phyloP scores from a whole-genome alignment of 2,113 vertebrate genomes.

The Corythaixoides concolor region DNA sequence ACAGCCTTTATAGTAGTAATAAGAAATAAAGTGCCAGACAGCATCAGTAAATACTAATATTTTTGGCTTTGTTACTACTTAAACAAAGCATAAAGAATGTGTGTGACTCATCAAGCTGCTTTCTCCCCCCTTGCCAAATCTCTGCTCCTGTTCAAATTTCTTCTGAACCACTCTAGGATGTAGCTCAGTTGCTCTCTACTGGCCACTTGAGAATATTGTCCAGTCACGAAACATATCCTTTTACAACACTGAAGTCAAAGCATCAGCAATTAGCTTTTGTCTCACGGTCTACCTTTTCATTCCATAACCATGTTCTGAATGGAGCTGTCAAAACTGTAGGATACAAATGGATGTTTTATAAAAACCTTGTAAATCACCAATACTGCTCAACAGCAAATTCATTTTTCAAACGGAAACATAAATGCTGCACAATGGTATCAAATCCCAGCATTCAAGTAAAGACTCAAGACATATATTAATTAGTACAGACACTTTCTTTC shows the following conservation, averaged over 20 bases:
- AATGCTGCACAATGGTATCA: not conserved
- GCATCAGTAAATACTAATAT: slow-evolving; percentile 51
- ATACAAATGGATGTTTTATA: not conserved
- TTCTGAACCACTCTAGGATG: not conserved
- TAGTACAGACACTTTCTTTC: not conserved
- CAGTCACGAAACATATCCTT: not conserved
- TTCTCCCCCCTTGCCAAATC: not conserved
- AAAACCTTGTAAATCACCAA: not conserved
- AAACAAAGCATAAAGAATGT: slow-evolving; percentile 49
- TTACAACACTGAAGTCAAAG: not conserved
- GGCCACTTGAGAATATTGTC: slow-evolving; percentile 29
- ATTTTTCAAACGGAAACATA: not conserved
- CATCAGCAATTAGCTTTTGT: not conserved
- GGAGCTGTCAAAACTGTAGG: not conserved
- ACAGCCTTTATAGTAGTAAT: not conserved
- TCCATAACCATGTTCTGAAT: not conserved
- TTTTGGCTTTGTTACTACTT: slow-evolving; percentile 53
- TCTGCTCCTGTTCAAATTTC: not conserved
- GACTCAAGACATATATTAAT: not conserved
- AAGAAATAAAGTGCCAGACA: slow-evolving; percentile 45
- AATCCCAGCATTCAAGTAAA: not conserved
- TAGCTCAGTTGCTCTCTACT: slow-evolving; percentile 80
- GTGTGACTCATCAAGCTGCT: slow-evolving; percentile 24
- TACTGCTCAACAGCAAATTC: not conserved
- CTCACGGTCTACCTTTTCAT: not conserved